Percentiles rank a stretch among this genome's conserved stretches.
Conservation (phyloP, 2,888 invertebrate species). For the Tinea pellionella region DNA sequence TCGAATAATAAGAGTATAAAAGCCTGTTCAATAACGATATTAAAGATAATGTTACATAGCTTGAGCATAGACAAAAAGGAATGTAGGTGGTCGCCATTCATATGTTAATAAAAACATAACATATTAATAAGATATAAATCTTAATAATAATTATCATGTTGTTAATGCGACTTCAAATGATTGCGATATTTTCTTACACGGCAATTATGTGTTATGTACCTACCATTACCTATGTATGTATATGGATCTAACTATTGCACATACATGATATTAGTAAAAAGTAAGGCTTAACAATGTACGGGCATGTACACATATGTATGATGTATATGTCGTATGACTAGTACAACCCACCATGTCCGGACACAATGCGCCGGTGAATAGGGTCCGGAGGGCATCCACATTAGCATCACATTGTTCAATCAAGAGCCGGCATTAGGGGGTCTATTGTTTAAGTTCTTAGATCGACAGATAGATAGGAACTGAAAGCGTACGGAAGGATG, state of each 20-base stretch:
- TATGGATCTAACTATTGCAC: background rate
- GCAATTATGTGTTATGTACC: background rate
- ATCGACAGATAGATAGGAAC: slow-evolving; percentile 7
- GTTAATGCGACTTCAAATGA: background rate
- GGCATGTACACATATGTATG: too few species aligned
- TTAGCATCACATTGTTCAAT: slow-evolving; percentile 34
- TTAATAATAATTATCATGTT: background rate
- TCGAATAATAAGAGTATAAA: background rate
- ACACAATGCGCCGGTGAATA: slow-evolving; percentile 21
- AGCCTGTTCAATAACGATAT: background rate
- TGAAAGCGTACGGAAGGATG: slow-evolving; percentile 14
- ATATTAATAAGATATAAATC: slow-evolving; percentile 6
- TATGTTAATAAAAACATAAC: background rate
- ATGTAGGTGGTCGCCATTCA: slow-evolving; percentile 2
- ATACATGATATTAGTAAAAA: background rate
- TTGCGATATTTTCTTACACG: background rate
- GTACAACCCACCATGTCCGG: background rate
- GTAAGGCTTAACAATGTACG: background rate
- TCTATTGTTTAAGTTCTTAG: slow-evolving; percentile 33
- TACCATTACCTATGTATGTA: too few species aligned
- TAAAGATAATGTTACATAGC: background rate
- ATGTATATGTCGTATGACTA: too few species aligned
- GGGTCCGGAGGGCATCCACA: slow-evolving; percentile 22
- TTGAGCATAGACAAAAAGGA: background rate
- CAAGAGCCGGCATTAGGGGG: slow-evolving; percentile 29